Evolutionary conservation across 2,888 invertebrate genomes (phyloP), one percentile per base, ranked within the genome.

Genomic region (Euplagia quadripunctaria): DNA sequence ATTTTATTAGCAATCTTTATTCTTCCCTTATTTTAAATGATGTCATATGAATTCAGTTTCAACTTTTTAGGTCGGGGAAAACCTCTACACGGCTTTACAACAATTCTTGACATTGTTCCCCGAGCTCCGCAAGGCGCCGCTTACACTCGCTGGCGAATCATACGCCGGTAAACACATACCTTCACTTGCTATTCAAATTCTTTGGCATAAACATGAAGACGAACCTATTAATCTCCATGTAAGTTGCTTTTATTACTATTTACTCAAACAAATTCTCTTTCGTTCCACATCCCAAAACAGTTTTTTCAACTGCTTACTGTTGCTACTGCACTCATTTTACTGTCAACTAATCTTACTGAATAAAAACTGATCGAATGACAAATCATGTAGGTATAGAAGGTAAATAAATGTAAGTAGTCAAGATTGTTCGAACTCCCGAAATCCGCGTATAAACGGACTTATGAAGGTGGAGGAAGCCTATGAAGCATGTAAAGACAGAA

Each of bases 101-200:
- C 97, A 97, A 90, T 97, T 97, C 89, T 96, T 97, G 81, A 96
- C 95, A 5, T 85, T 97, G 1, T 97, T 97, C 89, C 96, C 96
- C 0, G 96, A 96, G 73, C 93, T 96, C 6, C 94, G 96, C 66
- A 89, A 92, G 71, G 96, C 96, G 70, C 97, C 97, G 7, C 96
- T 97, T 79, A 97, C 96, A 71, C 94, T 97, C 0, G 96, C 97
- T 0, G 97, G 97, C 17, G 97, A 97, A 89, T 97, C 97, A 0
- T 97, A 97, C 86, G 97, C 97, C 1, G 97, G 97, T 70, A 96
- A 96, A 83, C 96, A 96, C 78, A 96, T 96, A 20, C 96, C 97
- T 0, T 97, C 97, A 0, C 90, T 97, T 17, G 97, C 95, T 0
- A 94, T 96, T 61, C 96, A 97, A 84, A 97, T 97, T 55, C 95